Base-by-base conservation (phyloP, 2,888 invertebrate genomes). In the Aleiodes alternator region DNA sequence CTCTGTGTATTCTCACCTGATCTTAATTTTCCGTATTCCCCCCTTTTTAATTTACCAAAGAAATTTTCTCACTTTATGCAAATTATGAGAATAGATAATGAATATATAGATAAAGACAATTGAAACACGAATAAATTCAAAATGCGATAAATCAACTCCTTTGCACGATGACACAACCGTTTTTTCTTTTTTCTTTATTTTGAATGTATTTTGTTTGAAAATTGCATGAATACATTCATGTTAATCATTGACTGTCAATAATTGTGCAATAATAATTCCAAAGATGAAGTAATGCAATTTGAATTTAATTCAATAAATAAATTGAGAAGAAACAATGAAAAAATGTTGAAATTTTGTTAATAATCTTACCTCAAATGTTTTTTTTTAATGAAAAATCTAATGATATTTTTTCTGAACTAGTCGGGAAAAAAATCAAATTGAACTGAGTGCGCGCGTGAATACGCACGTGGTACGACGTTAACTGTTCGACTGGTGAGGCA, bases 401-500 rank as follows among this genome's bases (percentile, higher is more conserved):
- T 23, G 23, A 23, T 23, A 23, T 23, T 23, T n/a, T n/a, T n/a
- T n/a, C n/a, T 43, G 43, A 14, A 69, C 64, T 64, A 34, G 3
- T 4, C 0, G 34, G 4, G 71, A 43, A 55, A 55, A 75, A 77
- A 68, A 38, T 16, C 16, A 55, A 38, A 50, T 73, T 72, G 16
- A 69, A 61, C 76, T 74, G 23, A 23, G 23, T 23, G 76, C 31
- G 50, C 34, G 68, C 64, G 64, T 16, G 16, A 29, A 50, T 31
- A 64, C 64, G 72, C 78, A 78, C 77, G 76, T 78, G 75, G 72
- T 73, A 50, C 81, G 81, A 83, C 79, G 82, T 82, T 81, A 82
- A 82, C 83, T 78, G 80, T 80, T 77, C 84, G 85, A 83, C 81
- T 77, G 86, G 82, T 85, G 83, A 83, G 83, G 80, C 84, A 81